Conservation (phyloP, 2,113 vertebrate genomes). For the Glareola pratincola region DNA sequence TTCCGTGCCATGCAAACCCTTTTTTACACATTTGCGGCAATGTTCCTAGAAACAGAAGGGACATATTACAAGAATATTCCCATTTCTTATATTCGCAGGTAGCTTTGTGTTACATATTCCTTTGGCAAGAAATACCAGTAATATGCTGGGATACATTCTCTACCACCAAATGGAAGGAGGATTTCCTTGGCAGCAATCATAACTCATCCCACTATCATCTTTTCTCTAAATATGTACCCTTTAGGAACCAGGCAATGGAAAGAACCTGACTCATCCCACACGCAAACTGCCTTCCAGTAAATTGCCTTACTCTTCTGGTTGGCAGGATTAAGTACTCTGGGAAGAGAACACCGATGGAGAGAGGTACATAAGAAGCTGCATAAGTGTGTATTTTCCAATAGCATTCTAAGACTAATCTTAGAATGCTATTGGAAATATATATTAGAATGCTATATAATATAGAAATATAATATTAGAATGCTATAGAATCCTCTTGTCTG, state of each 20-base stretch:
- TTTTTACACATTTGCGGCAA: background rate
- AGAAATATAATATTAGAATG: too few relatives aligned
- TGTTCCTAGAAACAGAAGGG: background rate
- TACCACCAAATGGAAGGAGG: background rate
- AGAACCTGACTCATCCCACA: background rate
- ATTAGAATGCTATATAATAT: too few relatives aligned
- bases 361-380: background rate
- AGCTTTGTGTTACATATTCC: background rate
- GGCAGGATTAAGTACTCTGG: background rate
- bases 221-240: background rate
- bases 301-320: background rate
- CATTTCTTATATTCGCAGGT: background rate
- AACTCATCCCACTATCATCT: background rate
- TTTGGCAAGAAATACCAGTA: background rate
- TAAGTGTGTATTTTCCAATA: background rate
- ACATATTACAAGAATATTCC: background rate
- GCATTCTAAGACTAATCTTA: background rate
- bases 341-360: background rate
- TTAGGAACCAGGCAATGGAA: background rate
- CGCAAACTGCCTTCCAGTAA: background rate
- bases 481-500: background rate
- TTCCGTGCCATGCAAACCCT: background rate
- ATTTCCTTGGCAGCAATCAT: background rate
- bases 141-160: background rate
- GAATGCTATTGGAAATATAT: too few relatives aligned